These are phyloP conservation scores for Scaptomyza caliginosa DNA, from an alignment of 2,888 invertebrate species.

Conservation along the genomic window DNA sequence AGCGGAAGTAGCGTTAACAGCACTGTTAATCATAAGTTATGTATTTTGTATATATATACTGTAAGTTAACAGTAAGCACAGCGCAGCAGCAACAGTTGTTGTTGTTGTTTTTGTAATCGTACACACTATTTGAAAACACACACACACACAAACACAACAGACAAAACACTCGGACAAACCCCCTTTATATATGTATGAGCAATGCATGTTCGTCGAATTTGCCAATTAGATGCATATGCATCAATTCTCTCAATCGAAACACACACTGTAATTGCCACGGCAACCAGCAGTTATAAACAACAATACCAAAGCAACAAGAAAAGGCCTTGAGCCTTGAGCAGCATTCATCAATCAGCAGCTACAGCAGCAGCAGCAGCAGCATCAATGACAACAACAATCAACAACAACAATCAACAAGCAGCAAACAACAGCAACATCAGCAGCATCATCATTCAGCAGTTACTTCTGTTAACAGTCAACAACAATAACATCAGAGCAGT, in stretches of 20 bases:
- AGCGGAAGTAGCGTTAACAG: neutral
- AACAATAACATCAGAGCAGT: constrained; percentile 23
- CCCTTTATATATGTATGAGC: constrained; percentile 41
- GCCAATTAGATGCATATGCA: constrained; percentile 23
- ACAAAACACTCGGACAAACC: no score
- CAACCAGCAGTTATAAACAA: constrained; percentile 16
- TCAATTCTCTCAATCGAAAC: constrained; percentile 23
- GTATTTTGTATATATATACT: constrained; percentile 35
- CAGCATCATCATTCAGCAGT: neutral
- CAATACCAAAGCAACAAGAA: constrained; percentile 13
- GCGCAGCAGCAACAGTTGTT: constrained; percentile 50
- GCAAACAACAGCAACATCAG: constrained; percentile 1
- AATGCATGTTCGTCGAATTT: constrained; percentile 62
- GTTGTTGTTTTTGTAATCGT: constrained; percentile 62
- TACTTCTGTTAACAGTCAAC: constrained; percentile 9
- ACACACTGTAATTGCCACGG: constrained; percentile 27
- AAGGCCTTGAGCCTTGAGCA: constrained; percentile 27
- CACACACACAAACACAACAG: neutral
- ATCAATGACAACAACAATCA: constrained; percentile 22
- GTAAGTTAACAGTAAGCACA: constrained; percentile 30
- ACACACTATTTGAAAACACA: neutral
- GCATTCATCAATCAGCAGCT: constrained; percentile 24
- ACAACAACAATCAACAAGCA: constrained; percentile 32
- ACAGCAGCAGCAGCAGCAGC: constrained; percentile 25
- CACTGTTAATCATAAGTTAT: constrained; percentile 53